These are phyloP conservation scores for Prunella strophiata DNA, from an alignment of 2,797 vertebrate genomes.

Conservation along the genomic window DNA sequence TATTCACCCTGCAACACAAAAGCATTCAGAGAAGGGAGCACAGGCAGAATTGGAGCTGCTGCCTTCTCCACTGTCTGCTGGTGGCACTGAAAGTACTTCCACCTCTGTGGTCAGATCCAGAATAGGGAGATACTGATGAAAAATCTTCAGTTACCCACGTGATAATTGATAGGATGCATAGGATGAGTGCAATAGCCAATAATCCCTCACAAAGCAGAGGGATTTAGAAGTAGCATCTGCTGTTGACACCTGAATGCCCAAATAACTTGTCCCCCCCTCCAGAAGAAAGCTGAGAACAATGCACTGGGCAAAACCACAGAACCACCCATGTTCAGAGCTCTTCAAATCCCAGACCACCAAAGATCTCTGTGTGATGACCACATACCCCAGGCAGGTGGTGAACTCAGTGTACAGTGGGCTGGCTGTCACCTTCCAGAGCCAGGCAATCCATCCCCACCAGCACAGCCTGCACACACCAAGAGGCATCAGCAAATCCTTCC, in stretches of 20 bases:
- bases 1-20: background rate
- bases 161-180: background rate
- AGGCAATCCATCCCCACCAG: background rate
- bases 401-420: background rate
- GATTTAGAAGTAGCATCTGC: background rate
- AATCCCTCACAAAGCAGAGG: background rate
- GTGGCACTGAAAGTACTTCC: background rate
- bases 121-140: background rate
- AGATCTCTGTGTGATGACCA: background rate
- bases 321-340: background rate
- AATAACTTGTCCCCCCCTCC: background rate
- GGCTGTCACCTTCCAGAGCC: background rate
- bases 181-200: accelerated
- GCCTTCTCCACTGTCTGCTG: background rate
- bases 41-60: background rate
- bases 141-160: background rate
- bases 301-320: background rate
- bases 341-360: background rate
- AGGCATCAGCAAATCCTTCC: background rate
- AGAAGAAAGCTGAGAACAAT: background rate
- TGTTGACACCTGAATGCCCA: background rate
- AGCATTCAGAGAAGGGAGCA: background rate
- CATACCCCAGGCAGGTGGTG: accelerated
- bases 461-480: background rate
- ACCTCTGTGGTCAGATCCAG: background rate